These are phyloP conservation scores for Hemibagrus guttatus DNA, from an alignment of 2,797 vertebrate species.

Conservation along the genomic window DNA sequence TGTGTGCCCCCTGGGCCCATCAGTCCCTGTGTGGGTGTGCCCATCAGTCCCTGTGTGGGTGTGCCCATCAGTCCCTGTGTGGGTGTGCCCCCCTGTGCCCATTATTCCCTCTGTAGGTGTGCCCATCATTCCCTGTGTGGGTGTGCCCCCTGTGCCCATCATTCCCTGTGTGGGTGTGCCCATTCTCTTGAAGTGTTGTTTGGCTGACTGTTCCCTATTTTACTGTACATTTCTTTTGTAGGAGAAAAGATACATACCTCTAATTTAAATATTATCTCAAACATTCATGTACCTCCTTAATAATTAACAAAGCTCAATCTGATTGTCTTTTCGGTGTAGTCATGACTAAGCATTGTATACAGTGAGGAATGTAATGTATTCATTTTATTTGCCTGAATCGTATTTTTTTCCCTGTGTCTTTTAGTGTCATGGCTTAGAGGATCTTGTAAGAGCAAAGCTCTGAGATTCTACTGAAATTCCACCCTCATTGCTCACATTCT, in stretches of 20 bases:
- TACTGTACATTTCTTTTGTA: not conserved
- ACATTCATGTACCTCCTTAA: not conserved
- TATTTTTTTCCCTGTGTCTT: constrained; percentile 17
- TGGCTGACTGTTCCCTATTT: not conserved
- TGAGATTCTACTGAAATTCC: constrained; percentile 53
- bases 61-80: not conserved
- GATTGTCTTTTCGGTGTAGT: not conserved
- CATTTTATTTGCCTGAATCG: not conserved
- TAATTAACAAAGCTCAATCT: not conserved
- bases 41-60: not conserved
- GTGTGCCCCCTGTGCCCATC: not conserved
- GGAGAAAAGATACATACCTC: not conserved
- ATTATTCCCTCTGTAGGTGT: not conserved
- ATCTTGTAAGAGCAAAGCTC: constrained; percentile 64
- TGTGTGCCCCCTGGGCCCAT: not conserved
- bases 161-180: not conserved
- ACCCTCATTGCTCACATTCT: constrained; percentile 4
- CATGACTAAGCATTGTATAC: not conserved
- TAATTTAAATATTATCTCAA: not conserved
- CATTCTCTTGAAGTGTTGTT: not conserved
- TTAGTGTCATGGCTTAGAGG: constrained; percentile 65
- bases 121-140: no score
- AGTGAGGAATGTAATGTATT: not conserved
- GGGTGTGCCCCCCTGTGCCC: no score
- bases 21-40: not conserved